A percentile compares a stretch with the other conserved stretches of the same genome.
These are phyloP conservation scores for Atta colombica DNA, from an alignment of 1,140 invertebrate genomes.

Conservation along the genomic window DNA sequence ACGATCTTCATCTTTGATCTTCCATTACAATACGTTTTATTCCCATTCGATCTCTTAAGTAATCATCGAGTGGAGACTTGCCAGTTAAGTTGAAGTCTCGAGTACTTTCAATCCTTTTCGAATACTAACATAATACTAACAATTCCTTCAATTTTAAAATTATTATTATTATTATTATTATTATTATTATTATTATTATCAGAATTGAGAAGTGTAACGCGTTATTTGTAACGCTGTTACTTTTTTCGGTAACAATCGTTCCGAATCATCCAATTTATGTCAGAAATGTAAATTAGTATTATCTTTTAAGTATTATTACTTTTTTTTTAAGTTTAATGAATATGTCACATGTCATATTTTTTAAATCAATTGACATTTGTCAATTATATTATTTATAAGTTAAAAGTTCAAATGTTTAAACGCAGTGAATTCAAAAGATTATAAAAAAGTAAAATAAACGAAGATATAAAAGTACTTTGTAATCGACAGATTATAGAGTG, in stretches of 20 bases:
- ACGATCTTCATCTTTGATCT: conserved; percentile 68
- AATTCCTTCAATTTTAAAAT: too few species aligned
- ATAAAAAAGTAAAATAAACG: background rate
- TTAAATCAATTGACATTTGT: background rate
- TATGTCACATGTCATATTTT: background rate
- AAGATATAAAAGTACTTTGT: too few species aligned
- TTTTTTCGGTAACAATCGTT: too few species aligned
- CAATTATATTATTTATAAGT: background rate
- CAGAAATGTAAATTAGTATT: background rate
- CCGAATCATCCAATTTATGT: background rate
- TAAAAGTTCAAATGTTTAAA: background rate
- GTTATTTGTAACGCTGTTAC: too few species aligned
- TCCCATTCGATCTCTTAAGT: conserved; percentile 16
- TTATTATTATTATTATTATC: too few species aligned
- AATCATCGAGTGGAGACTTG: background rate
- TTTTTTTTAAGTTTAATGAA: background rate
- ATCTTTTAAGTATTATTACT: background rate
- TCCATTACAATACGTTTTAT: conserved; percentile 60
- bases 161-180: too few species aligned
- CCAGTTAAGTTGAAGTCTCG: conserved; percentile 44
- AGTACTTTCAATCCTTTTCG: background rate
- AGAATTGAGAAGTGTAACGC: too few species aligned
- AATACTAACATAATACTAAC: background rate
- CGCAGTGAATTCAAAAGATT: background rate
- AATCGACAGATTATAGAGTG: background rate